Evolutionary conservation across 2,888 invertebrate genomes (phyloP).

Genomic region (Corbicula japonica): DNA sequence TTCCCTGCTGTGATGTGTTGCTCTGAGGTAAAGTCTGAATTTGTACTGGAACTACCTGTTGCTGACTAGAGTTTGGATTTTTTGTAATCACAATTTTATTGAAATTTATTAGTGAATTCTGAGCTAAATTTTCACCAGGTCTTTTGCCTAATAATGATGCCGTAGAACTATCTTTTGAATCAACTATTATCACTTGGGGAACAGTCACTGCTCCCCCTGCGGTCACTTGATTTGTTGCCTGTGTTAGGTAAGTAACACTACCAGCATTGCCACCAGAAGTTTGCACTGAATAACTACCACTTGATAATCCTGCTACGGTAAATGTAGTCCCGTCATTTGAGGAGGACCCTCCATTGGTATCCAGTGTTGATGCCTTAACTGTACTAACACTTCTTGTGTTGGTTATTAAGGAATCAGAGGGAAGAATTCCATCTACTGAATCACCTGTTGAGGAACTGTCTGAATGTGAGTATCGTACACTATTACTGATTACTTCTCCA

Average conservation of each 20-base stretch:
- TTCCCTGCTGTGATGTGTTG: slow-evolving; percentile 33
- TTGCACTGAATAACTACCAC: slow-evolving; percentile 32
- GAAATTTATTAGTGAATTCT: slow-evolving; percentile 77
- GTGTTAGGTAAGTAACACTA: slow-evolving; percentile 22
- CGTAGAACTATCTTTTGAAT: slow-evolving; percentile 46
- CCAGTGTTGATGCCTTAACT: slow-evolving; percentile 45
- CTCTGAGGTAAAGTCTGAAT: slow-evolving; percentile 65
- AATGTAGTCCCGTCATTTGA: slow-evolving; percentile 29
- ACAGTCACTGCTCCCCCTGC: slow-evolving; percentile 45
- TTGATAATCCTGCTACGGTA: slow-evolving; percentile 33
- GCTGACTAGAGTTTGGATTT: slow-evolving; percentile 82
- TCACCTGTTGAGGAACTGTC: slow-evolving; percentile 56
- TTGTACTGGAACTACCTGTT: slow-evolving; percentile 79
- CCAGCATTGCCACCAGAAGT: slow-evolving; percentile 42
- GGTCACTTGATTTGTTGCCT: slow-evolving; percentile 10
- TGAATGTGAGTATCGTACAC: slow-evolving; percentile 26
- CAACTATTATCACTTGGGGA: slow-evolving; percentile 57
- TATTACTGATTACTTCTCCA: slow-evolving; percentile 57
- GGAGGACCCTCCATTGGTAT: slow-evolving; percentile 27
- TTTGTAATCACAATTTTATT: slow-evolving; percentile 86
- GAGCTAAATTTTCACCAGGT: slow-evolving; percentile 38
- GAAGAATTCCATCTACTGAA: slow-evolving; percentile 60
- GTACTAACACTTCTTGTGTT: slow-evolving; percentile 42
- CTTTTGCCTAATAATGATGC: slow-evolving; percentile 57
- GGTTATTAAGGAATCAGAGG: slow-evolving; percentile 33